Conservation (phyloP, 2,888 invertebrate species). For the Cinara cedri region DNA sequence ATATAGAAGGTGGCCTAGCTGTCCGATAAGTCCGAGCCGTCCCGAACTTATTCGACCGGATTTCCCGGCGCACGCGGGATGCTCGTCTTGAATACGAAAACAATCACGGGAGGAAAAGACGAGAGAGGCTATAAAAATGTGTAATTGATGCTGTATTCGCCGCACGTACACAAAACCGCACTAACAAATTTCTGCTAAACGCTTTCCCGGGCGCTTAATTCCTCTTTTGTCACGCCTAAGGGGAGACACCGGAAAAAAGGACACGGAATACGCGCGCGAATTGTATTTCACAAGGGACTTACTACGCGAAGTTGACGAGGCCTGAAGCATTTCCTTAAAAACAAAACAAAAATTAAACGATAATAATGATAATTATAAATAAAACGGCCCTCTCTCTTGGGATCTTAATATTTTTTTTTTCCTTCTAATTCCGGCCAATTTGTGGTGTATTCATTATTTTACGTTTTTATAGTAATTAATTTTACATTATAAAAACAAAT, state of each 20-base stretch:
- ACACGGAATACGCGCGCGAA: not conserved
- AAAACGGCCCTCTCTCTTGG: not conserved
- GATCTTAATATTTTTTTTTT: not conserved
- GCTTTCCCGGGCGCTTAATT: conserved; percentile 51
- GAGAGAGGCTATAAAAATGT: conserved; percentile 19
- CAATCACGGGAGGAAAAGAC: conserved; percentile 20
- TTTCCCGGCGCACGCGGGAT: conserved; percentile 24
- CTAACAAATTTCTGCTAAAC: conserved; percentile 54
- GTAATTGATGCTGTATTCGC: conserved; percentile 45
- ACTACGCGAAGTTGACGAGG: conserved; percentile 20
- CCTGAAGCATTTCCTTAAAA: conserved; percentile 23
- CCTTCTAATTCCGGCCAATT: not conserved
- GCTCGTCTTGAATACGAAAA: conserved; percentile 50
- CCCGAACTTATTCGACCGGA: conserved; percentile 33
- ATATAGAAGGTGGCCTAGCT: conserved; percentile 24
- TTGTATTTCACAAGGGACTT: conserved; percentile 22
- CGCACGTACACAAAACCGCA: conserved; percentile 45
- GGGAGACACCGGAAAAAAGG: conserved; percentile 18
- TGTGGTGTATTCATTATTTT: not conserved
- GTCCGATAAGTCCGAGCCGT: conserved; percentile 14
- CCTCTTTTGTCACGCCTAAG: conserved; percentile 49
- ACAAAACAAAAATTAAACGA: not conserved
- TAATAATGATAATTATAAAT: too few species aligned
- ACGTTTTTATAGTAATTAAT: not conserved
- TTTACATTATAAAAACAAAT: too few species aligned